Evolutionary conservation across 2,888 invertebrate species (phyloP).

Genomic region (Erannis defoliaria): DNA sequence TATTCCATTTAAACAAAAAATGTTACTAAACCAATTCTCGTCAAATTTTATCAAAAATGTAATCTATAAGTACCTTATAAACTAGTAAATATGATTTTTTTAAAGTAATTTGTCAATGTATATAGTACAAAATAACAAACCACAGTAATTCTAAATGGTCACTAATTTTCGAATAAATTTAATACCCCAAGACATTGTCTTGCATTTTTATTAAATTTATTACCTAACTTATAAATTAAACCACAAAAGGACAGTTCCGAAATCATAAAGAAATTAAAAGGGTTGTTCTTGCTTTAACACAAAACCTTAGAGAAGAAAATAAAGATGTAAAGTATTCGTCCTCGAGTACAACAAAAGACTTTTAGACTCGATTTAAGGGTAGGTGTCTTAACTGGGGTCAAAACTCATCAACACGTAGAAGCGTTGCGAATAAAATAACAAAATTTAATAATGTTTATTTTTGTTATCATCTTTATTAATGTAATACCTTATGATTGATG

Average conservation of each 20-base stretch:
- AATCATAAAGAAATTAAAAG: slow-evolving; percentile 37
- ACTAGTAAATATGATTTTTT: too few species aligned
- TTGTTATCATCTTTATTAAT: too few species aligned
- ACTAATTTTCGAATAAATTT: slow-evolving; percentile 16
- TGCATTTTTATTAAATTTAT: slow-evolving; percentile 28
- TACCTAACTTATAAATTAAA: slow-evolving; percentile 27
- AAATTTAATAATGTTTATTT: too few species aligned
- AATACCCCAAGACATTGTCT: slow-evolving; percentile 15
- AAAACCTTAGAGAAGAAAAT: slow-evolving; percentile 37
- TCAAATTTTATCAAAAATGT: too few species aligned
- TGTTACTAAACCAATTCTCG: too few species aligned
- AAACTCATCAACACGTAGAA: neutral
- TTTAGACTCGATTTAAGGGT: slow-evolving; percentile 26
- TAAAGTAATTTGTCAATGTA: too few species aligned
- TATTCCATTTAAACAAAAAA: too few species aligned
- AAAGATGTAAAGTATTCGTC: slow-evolving; percentile 35
- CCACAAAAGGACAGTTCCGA: slow-evolving; percentile 28
- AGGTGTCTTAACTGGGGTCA: neutral
- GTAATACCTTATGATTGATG: too few species aligned
- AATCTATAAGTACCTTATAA: too few species aligned
- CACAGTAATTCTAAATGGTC: slow-evolving; percentile 19
- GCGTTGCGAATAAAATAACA: too few species aligned
- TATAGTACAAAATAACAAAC: too few species aligned
- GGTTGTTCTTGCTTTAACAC: slow-evolving; percentile 32
- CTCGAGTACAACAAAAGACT: slow-evolving; percentile 27